phyloP scores from a whole-genome alignment of 2,113 vertebrate genomes.

The Panthera tigris region DNA sequence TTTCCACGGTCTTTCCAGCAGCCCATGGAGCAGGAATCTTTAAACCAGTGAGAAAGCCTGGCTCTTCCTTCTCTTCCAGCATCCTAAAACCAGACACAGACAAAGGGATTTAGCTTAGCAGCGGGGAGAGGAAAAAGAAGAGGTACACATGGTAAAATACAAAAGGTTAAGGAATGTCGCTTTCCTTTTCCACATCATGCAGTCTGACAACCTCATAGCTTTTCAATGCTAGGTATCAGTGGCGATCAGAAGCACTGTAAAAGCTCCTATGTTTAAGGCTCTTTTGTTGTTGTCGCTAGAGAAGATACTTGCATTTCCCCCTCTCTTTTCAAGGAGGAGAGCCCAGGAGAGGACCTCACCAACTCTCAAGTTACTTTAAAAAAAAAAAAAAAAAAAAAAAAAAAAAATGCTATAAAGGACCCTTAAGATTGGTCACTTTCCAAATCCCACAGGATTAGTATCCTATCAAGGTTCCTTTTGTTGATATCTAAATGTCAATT shows the following conservation, averaged over 20 bases:
- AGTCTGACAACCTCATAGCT: neutral
- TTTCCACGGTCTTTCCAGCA: constrained; percentile 98
- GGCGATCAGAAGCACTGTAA: neutral
- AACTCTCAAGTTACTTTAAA: neutral
- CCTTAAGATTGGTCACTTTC: neutral
- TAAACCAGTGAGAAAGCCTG: constrained; percentile 97
- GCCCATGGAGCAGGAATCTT: constrained; percentile 99
- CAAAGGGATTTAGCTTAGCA: neutral
- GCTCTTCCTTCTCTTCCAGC: constrained; percentile 97
- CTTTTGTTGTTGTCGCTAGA: neutral
- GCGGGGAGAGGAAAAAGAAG: neutral
- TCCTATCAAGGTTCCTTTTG: neutral
- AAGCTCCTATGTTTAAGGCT: neutral
- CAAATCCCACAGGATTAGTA: neutral
- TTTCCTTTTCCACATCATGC: neutral
- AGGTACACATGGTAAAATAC: neutral
- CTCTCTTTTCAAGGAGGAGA: neutral
- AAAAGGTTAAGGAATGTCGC: neutral
- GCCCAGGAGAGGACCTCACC: neutral
- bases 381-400: neutral
- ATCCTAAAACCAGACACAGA: constrained; percentile 86
- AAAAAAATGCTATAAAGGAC: neutral
- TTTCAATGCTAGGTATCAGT: neutral
- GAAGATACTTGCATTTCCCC: neutral
- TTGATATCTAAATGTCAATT: neutral